Conservation (phyloP, 2,113 vertebrate species). For the Microtus richardsoni region DNA sequence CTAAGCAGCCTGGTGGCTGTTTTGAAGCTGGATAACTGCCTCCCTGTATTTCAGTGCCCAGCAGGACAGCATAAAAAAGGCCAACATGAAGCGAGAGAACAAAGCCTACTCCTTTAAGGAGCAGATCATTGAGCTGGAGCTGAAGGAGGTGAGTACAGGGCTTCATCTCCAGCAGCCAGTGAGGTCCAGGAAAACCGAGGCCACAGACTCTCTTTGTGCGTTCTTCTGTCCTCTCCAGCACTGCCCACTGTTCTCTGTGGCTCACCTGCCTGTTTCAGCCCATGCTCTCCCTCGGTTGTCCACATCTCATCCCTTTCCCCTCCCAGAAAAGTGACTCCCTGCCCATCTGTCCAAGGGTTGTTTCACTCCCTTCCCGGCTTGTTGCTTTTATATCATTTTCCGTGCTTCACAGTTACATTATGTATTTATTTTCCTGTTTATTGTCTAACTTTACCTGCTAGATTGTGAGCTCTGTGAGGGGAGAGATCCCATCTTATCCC, state of each 20-base stretch:
- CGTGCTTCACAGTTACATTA: not conserved
- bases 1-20: not conserved
- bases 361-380: too few species aligned
- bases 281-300: not conserved
- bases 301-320: not conserved
- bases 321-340: not conserved
- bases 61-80: slow-evolving; percentile 95
- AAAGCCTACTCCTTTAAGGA: slow-evolving; percentile 99
- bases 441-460: not conserved
- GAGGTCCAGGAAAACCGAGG: too few species aligned
- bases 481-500: not conserved
- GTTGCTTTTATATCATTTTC: not conserved
- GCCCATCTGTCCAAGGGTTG: not conserved
- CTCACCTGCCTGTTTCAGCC: not conserved
- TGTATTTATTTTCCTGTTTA: not conserved
- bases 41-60: slow-evolving; percentile 89
- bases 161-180: too few species aligned
- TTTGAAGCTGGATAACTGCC: slow-evolving; percentile 36
- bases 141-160: slow-evolving; percentile 92
- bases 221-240: not conserved
- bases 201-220: not conserved
- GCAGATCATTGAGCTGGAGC: slow-evolving; percentile 97
- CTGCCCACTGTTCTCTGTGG: not conserved
- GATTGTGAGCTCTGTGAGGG: not conserved
- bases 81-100: slow-evolving; percentile 98